A percentile compares a stretch with the other conserved stretches of the same genome.
These are phyloP conservation scores for Stomatorhinus walkeri DNA, from an alignment of 2,797 vertebrate species.

Conservation along the genomic window DNA sequence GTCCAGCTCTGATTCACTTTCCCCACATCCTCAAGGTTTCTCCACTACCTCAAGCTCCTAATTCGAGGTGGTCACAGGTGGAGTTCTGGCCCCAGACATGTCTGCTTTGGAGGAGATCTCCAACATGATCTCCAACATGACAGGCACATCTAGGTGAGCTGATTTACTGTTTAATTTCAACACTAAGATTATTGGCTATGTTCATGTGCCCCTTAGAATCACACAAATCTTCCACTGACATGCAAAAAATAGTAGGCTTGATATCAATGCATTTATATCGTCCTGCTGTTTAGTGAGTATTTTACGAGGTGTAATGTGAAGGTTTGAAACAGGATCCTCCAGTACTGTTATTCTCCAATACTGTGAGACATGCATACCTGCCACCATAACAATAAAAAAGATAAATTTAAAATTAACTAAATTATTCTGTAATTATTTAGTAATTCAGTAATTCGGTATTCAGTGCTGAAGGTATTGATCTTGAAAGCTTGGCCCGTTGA, in stretches of 20 bases:
- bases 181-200: conserved; percentile 46
- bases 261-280: background rate
- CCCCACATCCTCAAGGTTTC: background rate
- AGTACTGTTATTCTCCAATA: background rate
- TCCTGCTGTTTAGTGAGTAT: background rate
- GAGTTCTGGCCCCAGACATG: background rate
- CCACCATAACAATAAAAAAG: background rate
- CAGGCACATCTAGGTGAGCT: conserved; percentile 35
- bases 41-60: background rate
- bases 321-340: background rate
- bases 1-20: background rate
- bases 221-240: conserved; percentile 34
- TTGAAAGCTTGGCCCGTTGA: background rate
- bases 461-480: background rate
- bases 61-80: background rate
- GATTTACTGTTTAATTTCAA: conserved; percentile 49
- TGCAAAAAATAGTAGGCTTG: background rate
- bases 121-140: conserved; percentile 6
- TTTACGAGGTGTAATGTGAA: background rate
- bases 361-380: background rate
- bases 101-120: background rate
- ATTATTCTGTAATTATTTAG: background rate
- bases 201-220: conserved; percentile 46
- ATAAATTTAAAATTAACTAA: background rate
- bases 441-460: background rate